These are phyloP conservation scores for Electrona antarctica DNA, from an alignment of 2,113 vertebrate genomes.

Conservation along the genomic window DNA sequence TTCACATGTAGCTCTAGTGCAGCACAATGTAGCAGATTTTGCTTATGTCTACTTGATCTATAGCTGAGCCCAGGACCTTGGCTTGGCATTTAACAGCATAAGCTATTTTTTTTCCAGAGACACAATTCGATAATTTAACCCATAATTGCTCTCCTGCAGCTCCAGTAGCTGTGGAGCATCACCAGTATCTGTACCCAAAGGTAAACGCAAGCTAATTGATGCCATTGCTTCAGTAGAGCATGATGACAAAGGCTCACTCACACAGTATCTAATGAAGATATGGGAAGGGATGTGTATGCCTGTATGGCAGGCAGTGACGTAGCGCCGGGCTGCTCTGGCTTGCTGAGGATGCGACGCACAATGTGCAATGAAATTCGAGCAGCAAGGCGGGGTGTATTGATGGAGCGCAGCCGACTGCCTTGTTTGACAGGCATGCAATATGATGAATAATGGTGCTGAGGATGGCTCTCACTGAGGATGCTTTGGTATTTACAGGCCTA, in stretches of 20 bases:
- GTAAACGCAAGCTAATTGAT: neutral
- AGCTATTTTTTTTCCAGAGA: neutral
- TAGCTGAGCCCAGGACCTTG: neutral
- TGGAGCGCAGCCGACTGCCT: slow-evolving; percentile 23
- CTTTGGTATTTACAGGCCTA: slow-evolving; percentile 52
- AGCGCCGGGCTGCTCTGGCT: neutral
- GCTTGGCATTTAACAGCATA: slow-evolving; percentile 19
- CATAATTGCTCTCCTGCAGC: neutral
- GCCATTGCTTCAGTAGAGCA: neutral
- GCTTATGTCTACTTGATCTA: slow-evolving; percentile 22
- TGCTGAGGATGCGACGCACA: slow-evolving; percentile 12
- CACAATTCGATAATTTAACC: neutral
- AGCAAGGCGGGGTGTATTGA: slow-evolving; percentile 19
- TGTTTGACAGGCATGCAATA: slow-evolving; percentile 33
- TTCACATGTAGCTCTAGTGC: neutral
- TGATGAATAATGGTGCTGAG: slow-evolving; percentile 51
- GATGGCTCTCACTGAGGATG: slow-evolving; percentile 42
- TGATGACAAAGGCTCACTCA: neutral
- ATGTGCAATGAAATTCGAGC: slow-evolving; percentile 34
- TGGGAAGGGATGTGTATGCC: too few species aligned
- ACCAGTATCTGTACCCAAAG: too few species aligned
- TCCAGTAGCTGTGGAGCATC: too few species aligned
- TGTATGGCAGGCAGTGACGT: neutral
- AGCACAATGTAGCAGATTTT: neutral
- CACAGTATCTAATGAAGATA: neutral